These are phyloP conservation scores for Alfaro cultratus DNA, from an alignment of 2,797 vertebrate genomes.

Conservation along the genomic window DNA sequence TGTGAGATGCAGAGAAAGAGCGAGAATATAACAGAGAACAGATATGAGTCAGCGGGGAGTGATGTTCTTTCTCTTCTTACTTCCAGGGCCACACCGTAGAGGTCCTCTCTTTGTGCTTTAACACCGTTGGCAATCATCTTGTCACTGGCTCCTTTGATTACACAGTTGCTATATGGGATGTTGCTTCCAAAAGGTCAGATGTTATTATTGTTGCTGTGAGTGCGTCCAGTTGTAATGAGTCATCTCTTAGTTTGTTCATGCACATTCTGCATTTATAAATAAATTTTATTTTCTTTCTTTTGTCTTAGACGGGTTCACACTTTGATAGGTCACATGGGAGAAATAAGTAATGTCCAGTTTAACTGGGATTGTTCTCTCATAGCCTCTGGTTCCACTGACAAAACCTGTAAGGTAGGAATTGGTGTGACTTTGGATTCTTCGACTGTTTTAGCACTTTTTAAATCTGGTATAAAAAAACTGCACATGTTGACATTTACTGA, in stretches of 20 bases:
- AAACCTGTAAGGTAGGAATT: conserved; percentile 89
- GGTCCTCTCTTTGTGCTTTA: conserved; percentile 90
- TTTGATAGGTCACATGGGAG: conserved; percentile 87
- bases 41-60: conserved; percentile 5
- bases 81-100: conserved; percentile 91
- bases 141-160: conserved; percentile 95
- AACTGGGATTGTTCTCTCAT: conserved; percentile 94
- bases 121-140: conserved; percentile 88
- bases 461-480: background rate
- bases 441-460: background rate
- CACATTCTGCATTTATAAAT: background rate
- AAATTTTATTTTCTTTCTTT: conserved; percentile 20
- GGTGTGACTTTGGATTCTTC: background rate
- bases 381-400: conserved; percentile 91
- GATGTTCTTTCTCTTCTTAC: conserved; percentile 24
- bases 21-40: conserved; percentile 1
- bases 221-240: conserved; percentile 6
- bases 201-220: background rate
- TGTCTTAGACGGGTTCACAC: conserved; percentile 83
- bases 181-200: conserved; percentile 87
- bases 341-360: conserved; percentile 92
- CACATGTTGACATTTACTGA: background rate
- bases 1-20: background rate
- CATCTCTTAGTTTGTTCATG: background rate
- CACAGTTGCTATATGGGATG: conserved; percentile 90